phyloP scores from a whole-genome alignment of 2,888 invertebrate genomes.

The Drosophila maculinotata region DNA sequence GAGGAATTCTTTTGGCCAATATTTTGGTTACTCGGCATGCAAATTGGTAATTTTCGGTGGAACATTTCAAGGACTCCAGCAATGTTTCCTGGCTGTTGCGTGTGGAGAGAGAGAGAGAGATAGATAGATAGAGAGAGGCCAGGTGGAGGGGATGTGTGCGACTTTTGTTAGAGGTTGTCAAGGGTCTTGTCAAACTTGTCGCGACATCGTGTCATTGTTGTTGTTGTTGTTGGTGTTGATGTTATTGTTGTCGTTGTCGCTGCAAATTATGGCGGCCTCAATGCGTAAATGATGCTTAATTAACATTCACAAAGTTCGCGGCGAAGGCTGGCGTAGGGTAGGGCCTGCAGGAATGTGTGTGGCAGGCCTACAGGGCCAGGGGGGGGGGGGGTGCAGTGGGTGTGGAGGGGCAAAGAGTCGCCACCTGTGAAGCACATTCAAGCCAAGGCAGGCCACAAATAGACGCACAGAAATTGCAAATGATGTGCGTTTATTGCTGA shows the following conservation, averaged over 20 bases:
- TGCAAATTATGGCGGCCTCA: slow-evolving; percentile 77
- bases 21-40: slow-evolving; percentile 32
- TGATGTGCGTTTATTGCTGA: slow-evolving; percentile 64
- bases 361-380: not conserved
- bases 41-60: slow-evolving; percentile 44
- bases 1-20: slow-evolving; percentile 32
- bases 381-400: not conserved
- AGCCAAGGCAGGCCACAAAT: slow-evolving; percentile 46
- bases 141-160: slow-evolving; percentile 2
- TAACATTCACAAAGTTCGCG: slow-evolving; percentile 68
- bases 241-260: slow-evolving; percentile 49
- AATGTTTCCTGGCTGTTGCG: slow-evolving; percentile 6
- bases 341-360: slow-evolving; percentile 33
- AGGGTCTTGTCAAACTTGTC: slow-evolving; percentile 73
- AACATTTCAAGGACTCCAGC: slow-evolving; percentile 16
- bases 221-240: slow-evolving; percentile 24
- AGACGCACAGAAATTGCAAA: slow-evolving; percentile 68
- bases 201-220: slow-evolving; percentile 63
- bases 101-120: not conserved
- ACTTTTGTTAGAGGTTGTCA: slow-evolving; percentile 37
- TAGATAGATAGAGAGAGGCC: not conserved
- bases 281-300: slow-evolving; percentile 79
- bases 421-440: slow-evolving; percentile 17
- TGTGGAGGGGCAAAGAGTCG: not conserved
- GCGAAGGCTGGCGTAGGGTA: not conserved